These are phyloP conservation scores for Drosophila stalkeri DNA, from an alignment of 2,888 invertebrate genomes.

Conservation along the genomic window DNA sequence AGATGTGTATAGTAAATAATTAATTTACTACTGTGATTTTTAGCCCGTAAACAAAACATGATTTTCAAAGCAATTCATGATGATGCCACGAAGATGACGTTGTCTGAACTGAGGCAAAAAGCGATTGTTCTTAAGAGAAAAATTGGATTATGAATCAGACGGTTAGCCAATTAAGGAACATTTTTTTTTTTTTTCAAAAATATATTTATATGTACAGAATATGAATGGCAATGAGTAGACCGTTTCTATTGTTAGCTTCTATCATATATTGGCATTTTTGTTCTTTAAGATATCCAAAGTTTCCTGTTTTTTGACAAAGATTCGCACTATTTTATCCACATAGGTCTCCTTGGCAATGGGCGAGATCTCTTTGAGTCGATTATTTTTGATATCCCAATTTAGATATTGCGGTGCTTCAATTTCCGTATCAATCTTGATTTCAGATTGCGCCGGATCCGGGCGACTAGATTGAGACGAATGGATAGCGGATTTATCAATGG, in stretches of 20 bases:
- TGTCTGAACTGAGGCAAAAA: not conserved
- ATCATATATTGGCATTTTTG: not conserved
- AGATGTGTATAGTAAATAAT: constrained; percentile 5
- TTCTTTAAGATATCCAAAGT: constrained; percentile 5
- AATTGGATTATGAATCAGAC: constrained; percentile 43
- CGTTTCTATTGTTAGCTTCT: not conserved
- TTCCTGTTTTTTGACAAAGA: constrained; percentile 41
- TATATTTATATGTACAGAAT: not conserved
- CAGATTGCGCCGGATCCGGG: constrained; percentile 23
- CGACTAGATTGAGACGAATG: constrained; percentile 31
- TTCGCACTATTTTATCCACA: constrained; percentile 50
- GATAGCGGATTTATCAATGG: constrained; percentile 33
- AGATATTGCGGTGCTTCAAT: constrained; percentile 55
- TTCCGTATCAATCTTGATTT: not conserved
- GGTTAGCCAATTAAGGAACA: constrained; percentile 10
- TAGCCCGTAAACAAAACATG: constrained; percentile 41
- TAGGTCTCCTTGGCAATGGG: constrained; percentile 46
- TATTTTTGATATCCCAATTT: constrained; percentile 59
- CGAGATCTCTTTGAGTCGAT: constrained; percentile 36
- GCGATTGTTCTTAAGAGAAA: not conserved
- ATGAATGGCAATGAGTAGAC: not conserved
- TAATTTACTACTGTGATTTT: constrained; percentile 24
- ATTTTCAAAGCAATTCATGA: constrained; percentile 13
- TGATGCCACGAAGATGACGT: constrained; percentile 50
- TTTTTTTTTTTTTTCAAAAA: not conserved